These are phyloP conservation scores for Mus caroli DNA, from an alignment of 2,797 vertebrate species.

Conservation along the genomic window DNA sequence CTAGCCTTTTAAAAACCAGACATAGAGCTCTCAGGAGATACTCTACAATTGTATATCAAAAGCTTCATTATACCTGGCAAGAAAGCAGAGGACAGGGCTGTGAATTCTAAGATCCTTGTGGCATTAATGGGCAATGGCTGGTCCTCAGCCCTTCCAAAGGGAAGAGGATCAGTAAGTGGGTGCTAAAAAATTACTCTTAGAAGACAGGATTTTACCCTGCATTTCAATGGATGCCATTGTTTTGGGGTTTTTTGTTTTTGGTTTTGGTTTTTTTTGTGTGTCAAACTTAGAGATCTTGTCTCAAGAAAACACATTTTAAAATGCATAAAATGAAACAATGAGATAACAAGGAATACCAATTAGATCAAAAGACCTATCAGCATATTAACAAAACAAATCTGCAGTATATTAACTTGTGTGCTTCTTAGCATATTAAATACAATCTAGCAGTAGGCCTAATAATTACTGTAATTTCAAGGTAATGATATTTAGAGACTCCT, in stretches of 20 bases:
- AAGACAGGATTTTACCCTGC: conserved; percentile 13
- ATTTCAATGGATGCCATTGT: background rate
- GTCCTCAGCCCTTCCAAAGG: conserved; percentile 10
- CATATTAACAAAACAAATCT: conserved; percentile 30
- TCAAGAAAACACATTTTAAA: conserved; percentile 28
- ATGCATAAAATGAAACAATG: conserved; percentile 48
- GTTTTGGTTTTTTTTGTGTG: background rate
- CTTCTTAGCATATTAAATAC: conserved; percentile 56
- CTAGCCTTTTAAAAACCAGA: conserved; percentile 31
- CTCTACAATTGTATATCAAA: conserved; percentile 3
- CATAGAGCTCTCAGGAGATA: conserved; percentile 23
- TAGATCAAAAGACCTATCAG: background rate
- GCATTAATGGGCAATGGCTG: background rate
- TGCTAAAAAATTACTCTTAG: background rate
- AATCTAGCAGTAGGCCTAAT: conserved; percentile 41
- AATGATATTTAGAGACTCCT: conserved; percentile 55
- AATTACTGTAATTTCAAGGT: conserved; percentile 67
- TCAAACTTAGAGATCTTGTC: background rate
- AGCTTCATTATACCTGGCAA: conserved; percentile 46
- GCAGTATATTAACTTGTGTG: conserved; percentile 31
- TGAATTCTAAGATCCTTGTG: background rate
- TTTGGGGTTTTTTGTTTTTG: background rate
- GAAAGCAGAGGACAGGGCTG: background rate
- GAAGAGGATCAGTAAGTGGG: background rate
- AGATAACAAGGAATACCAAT: conserved; percentile 22